Evolutionary conservation across 2,888 invertebrate genomes (phyloP).

Genomic region (Dastarcus helophoroides): DNA sequence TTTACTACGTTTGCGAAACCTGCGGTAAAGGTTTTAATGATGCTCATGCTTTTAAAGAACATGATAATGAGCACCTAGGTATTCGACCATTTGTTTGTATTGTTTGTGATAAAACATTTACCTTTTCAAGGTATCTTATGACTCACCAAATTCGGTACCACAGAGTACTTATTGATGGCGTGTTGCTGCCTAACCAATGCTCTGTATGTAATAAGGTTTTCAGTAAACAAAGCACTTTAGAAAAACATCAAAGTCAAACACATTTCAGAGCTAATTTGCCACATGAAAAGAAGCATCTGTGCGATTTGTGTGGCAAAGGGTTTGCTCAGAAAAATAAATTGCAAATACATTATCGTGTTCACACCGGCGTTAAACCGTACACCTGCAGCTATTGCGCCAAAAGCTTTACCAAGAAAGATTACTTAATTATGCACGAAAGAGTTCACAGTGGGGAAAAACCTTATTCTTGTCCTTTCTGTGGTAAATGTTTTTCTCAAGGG

Average conservation of each 20-base stretch:
- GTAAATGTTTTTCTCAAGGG: slow-evolving; percentile 22
- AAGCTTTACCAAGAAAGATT: slow-evolving; percentile 21
- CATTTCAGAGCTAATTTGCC: slow-evolving; percentile 19
- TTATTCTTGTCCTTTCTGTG: slow-evolving; percentile 23
- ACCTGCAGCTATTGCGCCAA: slow-evolving; percentile 24
- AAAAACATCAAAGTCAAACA: slow-evolving; percentile 36
- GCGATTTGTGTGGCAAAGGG: slow-evolving; percentile 31
- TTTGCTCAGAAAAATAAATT: slow-evolving; percentile 29
- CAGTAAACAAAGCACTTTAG: slow-evolving; percentile 30
- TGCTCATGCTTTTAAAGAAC: slow-evolving; percentile 41
- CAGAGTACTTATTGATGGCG: slow-evolving; percentile 32
- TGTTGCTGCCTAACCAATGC: slow-evolving; percentile 35
- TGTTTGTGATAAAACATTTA: slow-evolving; percentile 42
- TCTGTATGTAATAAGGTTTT: slow-evolving; percentile 26
- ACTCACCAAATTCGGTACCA: slow-evolving; percentile 28
- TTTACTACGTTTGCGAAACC: slow-evolving; percentile 41
- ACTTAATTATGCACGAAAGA: slow-evolving; percentile 22
- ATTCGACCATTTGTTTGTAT: slow-evolving; percentile 42
- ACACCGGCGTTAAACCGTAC: slow-evolving; percentile 26
- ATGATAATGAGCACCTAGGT: slow-evolving; percentile 44
- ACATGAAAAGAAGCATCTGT: slow-evolving; percentile 27
- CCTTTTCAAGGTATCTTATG: slow-evolving; percentile 34
- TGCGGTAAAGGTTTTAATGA: slow-evolving; percentile 46
- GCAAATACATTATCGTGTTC: slow-evolving; percentile 23
- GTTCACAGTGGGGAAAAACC: slow-evolving; percentile 27